phyloP scores from a whole-genome alignment of 2,888 invertebrate genomes.

The Cynaeus angustus region DNA sequence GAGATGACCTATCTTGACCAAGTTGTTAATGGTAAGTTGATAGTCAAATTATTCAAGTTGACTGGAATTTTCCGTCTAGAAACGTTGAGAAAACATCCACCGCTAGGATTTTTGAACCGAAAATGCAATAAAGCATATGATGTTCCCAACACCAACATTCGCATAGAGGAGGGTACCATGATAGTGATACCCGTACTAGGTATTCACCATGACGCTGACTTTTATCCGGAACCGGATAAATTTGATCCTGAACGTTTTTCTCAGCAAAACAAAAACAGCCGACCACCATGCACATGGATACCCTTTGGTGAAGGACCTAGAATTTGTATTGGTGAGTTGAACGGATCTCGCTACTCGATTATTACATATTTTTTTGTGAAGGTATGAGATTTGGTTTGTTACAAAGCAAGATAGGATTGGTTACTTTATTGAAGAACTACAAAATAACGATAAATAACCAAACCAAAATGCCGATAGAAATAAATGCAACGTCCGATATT shows the following conservation, averaged over 20 bases:
- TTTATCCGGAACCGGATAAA: conserved; percentile 55
- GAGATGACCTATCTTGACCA: conserved; percentile 72
- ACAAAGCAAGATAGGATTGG: conserved; percentile 45
- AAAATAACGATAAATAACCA: conserved; percentile 50
- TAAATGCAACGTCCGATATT: conserved; percentile 45
- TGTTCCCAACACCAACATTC: conserved; percentile 54
- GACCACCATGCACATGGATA: conserved; percentile 55
- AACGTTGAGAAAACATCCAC: conserved; percentile 66
- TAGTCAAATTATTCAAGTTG: not conserved
- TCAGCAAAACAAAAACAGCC: conserved; percentile 47
- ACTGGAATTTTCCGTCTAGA: too few relatives aligned
- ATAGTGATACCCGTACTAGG: conserved; percentile 45
- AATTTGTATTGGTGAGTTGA: conserved; percentile 64
- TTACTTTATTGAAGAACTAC: conserved; percentile 48
- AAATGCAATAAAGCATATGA: conserved; percentile 56
- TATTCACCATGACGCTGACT: conserved; percentile 55
- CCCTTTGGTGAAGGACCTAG: conserved; percentile 67
- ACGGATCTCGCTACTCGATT: conserved; percentile 15
- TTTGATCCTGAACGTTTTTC: conserved; percentile 57
- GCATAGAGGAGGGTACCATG: conserved; percentile 37
- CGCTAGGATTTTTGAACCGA: conserved; percentile 59
- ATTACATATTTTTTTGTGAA: conserved; percentile 6
- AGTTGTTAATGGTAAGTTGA: conserved; percentile 65
- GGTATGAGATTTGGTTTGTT: conserved; percentile 36
- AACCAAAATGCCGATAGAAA: conserved; percentile 49